A percentile compares a stretch with the other conserved stretches of the same genome.
Conservation (phyloP, 2,888 invertebrate genomes). For the Hartigia nigra region DNA sequence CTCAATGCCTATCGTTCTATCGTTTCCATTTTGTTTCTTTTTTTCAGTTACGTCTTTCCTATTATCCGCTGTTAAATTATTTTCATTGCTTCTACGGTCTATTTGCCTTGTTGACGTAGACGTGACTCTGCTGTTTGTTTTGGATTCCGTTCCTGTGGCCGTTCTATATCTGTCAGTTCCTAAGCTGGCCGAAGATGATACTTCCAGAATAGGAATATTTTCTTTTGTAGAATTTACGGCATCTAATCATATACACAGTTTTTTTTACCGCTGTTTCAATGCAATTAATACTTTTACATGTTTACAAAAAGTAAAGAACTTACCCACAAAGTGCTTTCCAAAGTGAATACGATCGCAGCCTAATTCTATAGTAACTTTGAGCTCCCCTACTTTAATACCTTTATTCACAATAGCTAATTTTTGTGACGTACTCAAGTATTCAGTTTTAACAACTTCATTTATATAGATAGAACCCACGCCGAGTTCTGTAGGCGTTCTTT, state of each 20-base stretch:
- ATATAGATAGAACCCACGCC: slow-evolving; percentile 65
- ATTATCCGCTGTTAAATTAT: slow-evolving; percentile 29
- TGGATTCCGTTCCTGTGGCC: slow-evolving; percentile 48
- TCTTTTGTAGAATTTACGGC: slow-evolving; percentile 52
- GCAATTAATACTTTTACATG: not conserved
- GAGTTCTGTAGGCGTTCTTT: slow-evolving; percentile 63
- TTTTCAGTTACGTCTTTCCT: slow-evolving; percentile 28
- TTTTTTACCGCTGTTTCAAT: not conserved
- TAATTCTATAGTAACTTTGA: slow-evolving; percentile 66
- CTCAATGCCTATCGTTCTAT: slow-evolving; percentile 35
- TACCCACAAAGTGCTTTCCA: slow-evolving; percentile 68
- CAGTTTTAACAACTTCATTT: slow-evolving; percentile 54
- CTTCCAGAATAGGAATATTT: slow-evolving; percentile 51
- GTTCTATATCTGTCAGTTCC: slow-evolving; percentile 38
- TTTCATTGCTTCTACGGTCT: slow-evolving; percentile 33
- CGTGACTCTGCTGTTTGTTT: slow-evolving; percentile 39
- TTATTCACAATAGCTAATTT: slow-evolving; percentile 63
- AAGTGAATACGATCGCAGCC: slow-evolving; percentile 68
- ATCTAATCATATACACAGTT: slow-evolving; percentile 35
- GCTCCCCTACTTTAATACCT: slow-evolving; percentile 65
- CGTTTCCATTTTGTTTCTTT: slow-evolving; percentile 36
- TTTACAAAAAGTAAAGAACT: slow-evolving; percentile 23
- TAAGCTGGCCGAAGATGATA: slow-evolving; percentile 23
- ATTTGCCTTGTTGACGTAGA: slow-evolving; percentile 36
- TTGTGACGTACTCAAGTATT: slow-evolving; percentile 61